A percentile compares a stretch with the other conserved stretches of the same genome.
Conservation (phyloP, 2,888 invertebrate genomes). For the Apeira syringaria region DNA sequence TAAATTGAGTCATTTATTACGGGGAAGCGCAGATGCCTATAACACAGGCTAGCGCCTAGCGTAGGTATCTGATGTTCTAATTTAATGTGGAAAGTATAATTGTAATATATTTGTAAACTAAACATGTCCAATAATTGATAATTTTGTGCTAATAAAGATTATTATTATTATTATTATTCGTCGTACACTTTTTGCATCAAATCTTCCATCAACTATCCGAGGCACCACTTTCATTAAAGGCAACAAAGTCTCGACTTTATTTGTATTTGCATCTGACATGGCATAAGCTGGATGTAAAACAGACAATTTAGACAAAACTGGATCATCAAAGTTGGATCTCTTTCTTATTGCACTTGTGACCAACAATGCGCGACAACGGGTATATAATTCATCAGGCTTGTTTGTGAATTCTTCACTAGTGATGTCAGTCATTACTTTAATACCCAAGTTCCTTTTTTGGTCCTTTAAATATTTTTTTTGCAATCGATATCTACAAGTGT, state of each 20-base stretch:
- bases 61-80: no score
- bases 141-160: no score
- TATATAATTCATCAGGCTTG: neutral
- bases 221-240: constrained; percentile 2
- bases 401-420: neutral
- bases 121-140: no score
- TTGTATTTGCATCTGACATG: neutral
- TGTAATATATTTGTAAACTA: no score
- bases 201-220: neutral
- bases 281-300: neutral
- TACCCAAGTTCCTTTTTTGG: neutral
- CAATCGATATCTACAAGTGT: neutral
- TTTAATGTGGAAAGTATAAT: no score
- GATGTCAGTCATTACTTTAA: neutral
- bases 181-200: no score
- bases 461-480: neutral
- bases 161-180: no score
- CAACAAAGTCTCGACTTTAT: neutral
- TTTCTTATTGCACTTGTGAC: constrained; percentile 1
- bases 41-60: no score
- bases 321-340: constrained; percentile 1
- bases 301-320: neutral
- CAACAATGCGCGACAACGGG: neutral
- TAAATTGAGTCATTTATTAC: no score
- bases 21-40: no score